Percentiles rank a stretch among this genome's conserved stretches.
Conservation (phyloP, 2,113 vertebrate species). For the Donacobius atricapilla region DNA sequence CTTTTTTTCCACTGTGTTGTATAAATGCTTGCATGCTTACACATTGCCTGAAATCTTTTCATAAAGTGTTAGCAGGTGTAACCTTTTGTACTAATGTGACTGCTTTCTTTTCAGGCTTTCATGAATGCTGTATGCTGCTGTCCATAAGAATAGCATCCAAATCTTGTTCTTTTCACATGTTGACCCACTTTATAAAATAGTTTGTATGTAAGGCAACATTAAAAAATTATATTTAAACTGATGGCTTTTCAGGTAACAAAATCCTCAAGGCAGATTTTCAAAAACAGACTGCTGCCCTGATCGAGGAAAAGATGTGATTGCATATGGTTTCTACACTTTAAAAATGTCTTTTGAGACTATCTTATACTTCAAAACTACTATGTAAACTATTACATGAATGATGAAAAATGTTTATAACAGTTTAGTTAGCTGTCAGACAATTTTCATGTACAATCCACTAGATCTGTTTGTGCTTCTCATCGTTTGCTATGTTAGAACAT, state of each 20-base stretch:
- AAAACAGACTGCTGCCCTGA: neutral
- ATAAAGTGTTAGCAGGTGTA: neutral
- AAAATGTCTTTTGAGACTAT: neutral
- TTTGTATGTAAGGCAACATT: neutral
- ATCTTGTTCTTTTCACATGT: neutral
- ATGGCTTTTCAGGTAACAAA: neutral
- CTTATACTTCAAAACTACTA: neutral
- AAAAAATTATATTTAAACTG: neutral
- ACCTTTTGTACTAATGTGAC: neutral
- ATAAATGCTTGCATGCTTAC: neutral
- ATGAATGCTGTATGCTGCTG: neutral
- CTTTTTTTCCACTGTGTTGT: neutral
- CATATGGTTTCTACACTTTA: neutral
- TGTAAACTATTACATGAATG: neutral
- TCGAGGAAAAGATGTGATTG: neutral
- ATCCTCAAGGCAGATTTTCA: neutral
- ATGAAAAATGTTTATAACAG: neutral
- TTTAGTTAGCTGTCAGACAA: neutral
- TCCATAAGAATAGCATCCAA: neutral
- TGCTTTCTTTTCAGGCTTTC: neutral
- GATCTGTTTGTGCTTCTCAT: neutral
- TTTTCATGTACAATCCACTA: neutral
- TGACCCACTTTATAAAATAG: neutral
- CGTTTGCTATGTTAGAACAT: neutral
- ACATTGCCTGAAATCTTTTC: neutral